phyloP scores from a whole-genome alignment of 2,113 vertebrate genomes.

The Pseudorasbora parva region DNA sequence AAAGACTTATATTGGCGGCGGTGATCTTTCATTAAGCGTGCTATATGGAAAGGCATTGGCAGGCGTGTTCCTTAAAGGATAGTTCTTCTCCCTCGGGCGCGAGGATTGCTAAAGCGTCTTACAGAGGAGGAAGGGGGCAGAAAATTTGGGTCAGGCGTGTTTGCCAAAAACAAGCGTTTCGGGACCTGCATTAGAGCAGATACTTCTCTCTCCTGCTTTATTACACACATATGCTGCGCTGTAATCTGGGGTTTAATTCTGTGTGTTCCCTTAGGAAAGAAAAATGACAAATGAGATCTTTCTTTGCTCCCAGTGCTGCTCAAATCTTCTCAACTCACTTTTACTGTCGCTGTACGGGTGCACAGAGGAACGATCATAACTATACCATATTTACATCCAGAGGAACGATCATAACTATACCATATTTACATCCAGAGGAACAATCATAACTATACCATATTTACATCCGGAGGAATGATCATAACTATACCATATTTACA shows the following conservation, averaged over 20 bases:
- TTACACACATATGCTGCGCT: neutral
- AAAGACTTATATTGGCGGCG: conserved; percentile 79
- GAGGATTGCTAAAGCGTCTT: conserved; percentile 71
- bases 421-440: too few relatives aligned
- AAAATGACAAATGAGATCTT: neutral
- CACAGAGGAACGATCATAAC: neutral
- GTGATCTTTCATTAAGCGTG: conserved; percentile 83
- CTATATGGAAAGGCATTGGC: conserved; percentile 77
- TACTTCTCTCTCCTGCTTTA: conserved; percentile 41
- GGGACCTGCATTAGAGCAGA: conserved; percentile 71
- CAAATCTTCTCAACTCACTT: too few relatives aligned
- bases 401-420: too few relatives aligned
- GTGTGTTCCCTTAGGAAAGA: neutral
- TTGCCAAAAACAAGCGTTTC: conserved; percentile 78
- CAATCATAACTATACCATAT: too few relatives aligned
- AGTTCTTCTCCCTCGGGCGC: conserved; percentile 68
- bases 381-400: too few relatives aligned
- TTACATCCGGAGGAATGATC: too few relatives aligned
- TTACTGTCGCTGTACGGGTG: too few relatives aligned
- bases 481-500: too few relatives aligned
- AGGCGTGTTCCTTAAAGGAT: conserved; percentile 75
- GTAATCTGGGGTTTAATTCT: neutral
- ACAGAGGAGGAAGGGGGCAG: conserved; percentile 71
- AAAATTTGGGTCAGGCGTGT: conserved; percentile 78
- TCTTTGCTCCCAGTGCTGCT: too few relatives aligned